Evolutionary conservation across 2,113 vertebrate species (phyloP).

Genomic region (Cryptomyrus ogoouensis): DNA sequence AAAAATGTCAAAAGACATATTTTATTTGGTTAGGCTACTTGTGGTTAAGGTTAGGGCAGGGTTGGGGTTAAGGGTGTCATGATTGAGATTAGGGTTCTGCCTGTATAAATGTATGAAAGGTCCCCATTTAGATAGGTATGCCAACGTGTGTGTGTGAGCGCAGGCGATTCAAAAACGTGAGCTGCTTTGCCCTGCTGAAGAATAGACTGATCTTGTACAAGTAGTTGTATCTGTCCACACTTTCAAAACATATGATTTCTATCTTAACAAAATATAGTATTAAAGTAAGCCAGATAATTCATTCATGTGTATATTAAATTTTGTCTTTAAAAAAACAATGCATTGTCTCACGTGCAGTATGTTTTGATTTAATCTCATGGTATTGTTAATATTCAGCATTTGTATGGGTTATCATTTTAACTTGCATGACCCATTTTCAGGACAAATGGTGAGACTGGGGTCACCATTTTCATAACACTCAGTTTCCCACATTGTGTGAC

Average conservation of each 20-base stretch:
- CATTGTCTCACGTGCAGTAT: background rate
- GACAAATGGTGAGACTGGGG: background rate
- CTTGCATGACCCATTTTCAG: background rate
- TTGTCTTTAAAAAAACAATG: background rate
- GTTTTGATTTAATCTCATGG: background rate
- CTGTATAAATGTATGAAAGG: too few species aligned
- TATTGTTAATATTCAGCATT: background rate
- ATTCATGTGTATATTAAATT: background rate
- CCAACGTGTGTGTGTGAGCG: background rate
- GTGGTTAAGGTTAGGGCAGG: too few species aligned
- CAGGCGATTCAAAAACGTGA: background rate
- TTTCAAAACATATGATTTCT: background rate
- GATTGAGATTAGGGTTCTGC: too few species aligned
- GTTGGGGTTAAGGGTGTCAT: too few species aligned
- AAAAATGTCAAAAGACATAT: too few species aligned
- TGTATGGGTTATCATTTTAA: background rate
- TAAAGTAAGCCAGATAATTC: background rate
- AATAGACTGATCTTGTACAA: background rate
- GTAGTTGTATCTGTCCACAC: background rate
- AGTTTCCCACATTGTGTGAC: background rate
- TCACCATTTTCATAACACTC: background rate
- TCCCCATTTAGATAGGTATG: too few species aligned
- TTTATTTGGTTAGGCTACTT: too few species aligned
- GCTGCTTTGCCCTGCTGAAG: background rate
- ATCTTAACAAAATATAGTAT: background rate